These are phyloP conservation scores for Proisotoma minuta DNA, from an alignment of 2,888 invertebrate species.

Conservation along the genomic window DNA sequence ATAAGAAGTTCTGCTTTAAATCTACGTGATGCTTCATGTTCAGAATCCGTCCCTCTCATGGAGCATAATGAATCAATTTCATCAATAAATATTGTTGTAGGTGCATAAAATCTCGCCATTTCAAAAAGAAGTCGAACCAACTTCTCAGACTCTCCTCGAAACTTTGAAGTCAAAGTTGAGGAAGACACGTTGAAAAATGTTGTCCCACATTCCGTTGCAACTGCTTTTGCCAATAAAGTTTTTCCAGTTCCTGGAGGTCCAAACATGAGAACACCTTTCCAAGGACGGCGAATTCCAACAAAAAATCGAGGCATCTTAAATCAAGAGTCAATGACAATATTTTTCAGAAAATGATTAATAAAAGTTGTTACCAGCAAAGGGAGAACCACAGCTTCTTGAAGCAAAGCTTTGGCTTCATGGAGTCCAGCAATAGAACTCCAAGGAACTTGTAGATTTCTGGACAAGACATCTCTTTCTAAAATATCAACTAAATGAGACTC, in stretches of 20 bases:
- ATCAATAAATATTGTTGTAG: conserved; percentile 84
- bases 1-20: conserved; percentile 84
- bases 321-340: too few species aligned
- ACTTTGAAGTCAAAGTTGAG: conserved; percentile 80
- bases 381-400: conserved; percentile 80
- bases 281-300: conserved; percentile 76
- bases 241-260: conserved; percentile 67
- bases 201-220: conserved; percentile 82
- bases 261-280: conserved; percentile 68
- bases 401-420: conserved; percentile 68
- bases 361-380: conserved; percentile 82
- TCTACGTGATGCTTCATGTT: conserved; percentile 72
- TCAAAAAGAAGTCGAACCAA: conserved; percentile 78
- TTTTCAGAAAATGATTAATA: too few species aligned
- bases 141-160: conserved; percentile 86
- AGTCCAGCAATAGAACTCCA: conserved; percentile 74
- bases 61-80: conserved; percentile 84
- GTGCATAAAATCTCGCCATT: conserved; percentile 84
- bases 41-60: conserved; percentile 73
- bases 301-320: too few species aligned
- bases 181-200: conserved; percentile 85
- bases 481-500: conserved; percentile 74
- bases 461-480: conserved; percentile 76
- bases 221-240: conserved; percentile 76
- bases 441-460: conserved; percentile 73